Conservation (phyloP, 2,888 invertebrate species). For the Euzophera pinguis region DNA sequence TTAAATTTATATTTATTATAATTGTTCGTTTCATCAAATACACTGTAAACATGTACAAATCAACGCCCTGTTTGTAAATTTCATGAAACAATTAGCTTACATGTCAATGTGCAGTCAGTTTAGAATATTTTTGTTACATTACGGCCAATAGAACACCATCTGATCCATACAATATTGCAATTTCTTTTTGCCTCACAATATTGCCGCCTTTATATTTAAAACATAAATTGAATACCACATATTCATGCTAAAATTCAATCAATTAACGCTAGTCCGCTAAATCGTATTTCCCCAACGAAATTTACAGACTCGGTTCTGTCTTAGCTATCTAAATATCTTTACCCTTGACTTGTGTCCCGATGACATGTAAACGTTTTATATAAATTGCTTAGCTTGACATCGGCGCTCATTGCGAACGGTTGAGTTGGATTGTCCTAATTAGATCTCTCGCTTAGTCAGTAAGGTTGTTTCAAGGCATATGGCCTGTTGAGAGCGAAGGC, state of each 20-base stretch:
- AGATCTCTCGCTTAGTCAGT: slow-evolving; percentile 3
- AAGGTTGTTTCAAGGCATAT: background rate
- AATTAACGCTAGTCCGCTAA: too few relatives aligned
- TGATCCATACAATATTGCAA: too few relatives aligned
- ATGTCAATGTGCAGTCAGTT: too few relatives aligned
- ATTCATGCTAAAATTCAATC: too few relatives aligned
- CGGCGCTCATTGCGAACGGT: background rate
- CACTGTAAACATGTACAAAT: background rate
- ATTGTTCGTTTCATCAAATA: background rate
- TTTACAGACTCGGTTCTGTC: background rate
- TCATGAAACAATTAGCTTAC: background rate
- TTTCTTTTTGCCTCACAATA: too few relatives aligned
- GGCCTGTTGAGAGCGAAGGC: background rate
- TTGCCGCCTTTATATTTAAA: too few relatives aligned
- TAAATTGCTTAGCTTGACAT: background rate
- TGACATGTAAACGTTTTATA: background rate
- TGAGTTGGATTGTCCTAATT: background rate
- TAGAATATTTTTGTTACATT: too few relatives aligned
- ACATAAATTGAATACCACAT: background rate
- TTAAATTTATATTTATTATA: background rate
- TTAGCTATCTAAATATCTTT: background rate
- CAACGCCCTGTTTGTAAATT: background rate
- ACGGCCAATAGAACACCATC: too few relatives aligned
- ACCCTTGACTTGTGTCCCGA: slow-evolving; percentile 1
- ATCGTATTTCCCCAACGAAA: background rate